Base-by-base conservation (phyloP, 1,140 invertebrate species). In the Brachystomella parvula region DNA sequence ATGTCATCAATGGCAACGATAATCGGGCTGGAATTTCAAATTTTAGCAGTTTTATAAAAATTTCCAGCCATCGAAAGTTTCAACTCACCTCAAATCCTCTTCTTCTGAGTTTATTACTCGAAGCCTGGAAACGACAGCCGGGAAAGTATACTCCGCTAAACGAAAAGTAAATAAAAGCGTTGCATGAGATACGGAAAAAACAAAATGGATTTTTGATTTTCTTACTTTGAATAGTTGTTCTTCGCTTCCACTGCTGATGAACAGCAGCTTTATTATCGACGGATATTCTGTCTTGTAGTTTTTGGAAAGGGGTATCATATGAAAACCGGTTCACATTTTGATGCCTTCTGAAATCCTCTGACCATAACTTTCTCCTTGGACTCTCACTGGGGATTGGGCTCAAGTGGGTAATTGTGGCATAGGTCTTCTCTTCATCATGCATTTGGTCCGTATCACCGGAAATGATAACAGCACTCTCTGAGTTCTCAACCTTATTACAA, bases 1-100 rank as follows among this genome's bases (percentile, higher is more conserved):
- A 73, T 73, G 58, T 73, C 72, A 65, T 73, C 72, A 65, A 73
- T 73, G 19, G 69, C 69, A 2, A 73, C 69, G 47, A 73, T 57
- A 58, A 73, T 73, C 19, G 69, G 69, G 67, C 63, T n/a, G n/a
- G n/a, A n/a, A n/a, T 68, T 56, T 3, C 21, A 3, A 56, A 9
- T 3, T 56, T n/a, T 17, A 56, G 17, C 6, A 6, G 21, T n/a
- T 12, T 6, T 21, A 3, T 21, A 17, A 24, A 56, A 17, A 17
- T 56, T 56, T 56, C 17, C 17, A 17, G 3, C 26, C 24, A 17
- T 6, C 3, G 12, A 9, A 56, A 56, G 17, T 6, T 3, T 35
- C 57, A n/a, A n/a, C n/a, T n/a, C n/a, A n/a, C n/a, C n/a, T 66
- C 32, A 73, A 61, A 64, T 73, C 65, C 63, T 73, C 61, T 58